Conservation (phyloP, 2,113 vertebrate species). For the Lepus americanus region DNA sequence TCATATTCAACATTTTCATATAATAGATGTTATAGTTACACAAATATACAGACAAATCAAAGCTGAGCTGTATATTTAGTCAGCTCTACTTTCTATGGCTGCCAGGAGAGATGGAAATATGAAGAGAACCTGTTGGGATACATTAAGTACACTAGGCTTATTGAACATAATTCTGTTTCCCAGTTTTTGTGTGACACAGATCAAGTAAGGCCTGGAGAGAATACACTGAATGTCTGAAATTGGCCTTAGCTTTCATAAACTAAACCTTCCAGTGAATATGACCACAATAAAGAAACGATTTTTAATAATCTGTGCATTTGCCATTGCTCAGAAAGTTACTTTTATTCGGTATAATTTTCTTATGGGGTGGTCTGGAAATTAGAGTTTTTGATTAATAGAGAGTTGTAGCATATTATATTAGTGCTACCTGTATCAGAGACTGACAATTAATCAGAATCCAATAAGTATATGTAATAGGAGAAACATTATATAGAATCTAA, state of each 20-base stretch:
- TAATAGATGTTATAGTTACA: neutral
- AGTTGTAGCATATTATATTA: neutral
- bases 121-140: neutral
- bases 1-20: constrained; percentile 36
- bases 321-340: constrained; percentile 19
- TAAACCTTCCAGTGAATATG: constrained; percentile 20
- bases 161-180: constrained; percentile 22
- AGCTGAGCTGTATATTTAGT: neutral
- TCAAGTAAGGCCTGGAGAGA: neutral
- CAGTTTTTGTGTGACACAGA: neutral
- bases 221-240: neutral
- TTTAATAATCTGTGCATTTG: constrained; percentile 19
- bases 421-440: neutral
- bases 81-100: neutral
- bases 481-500: neutral
- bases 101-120: neutral
- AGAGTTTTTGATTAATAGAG: neutral
- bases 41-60: neutral
- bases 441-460: constrained; percentile 31
- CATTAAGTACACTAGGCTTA: neutral
- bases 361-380: neutral
- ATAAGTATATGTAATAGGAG: neutral
- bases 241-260: constrained; percentile 40
- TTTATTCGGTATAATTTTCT: constrained; percentile 31
- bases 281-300: neutral